Evolutionary conservation across 2,888 invertebrate species (phyloP), one percentile per base, ranked within the genome.

Genomic region (Euzophera pinguis): DNA sequence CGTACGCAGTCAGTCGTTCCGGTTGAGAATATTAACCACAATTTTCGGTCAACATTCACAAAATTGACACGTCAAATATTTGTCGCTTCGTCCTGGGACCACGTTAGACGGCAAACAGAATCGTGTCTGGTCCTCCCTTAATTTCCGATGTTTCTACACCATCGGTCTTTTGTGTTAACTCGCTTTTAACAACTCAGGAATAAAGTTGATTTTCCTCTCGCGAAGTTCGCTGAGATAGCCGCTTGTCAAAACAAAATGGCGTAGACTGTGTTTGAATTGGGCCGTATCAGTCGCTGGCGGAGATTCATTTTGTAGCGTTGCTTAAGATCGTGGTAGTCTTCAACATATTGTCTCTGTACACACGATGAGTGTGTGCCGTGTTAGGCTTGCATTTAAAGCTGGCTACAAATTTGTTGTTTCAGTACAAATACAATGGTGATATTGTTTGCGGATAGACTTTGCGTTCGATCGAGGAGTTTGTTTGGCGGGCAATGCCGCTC

Each of bases 61-160:
- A 89, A 90, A 90, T 90, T 90, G 91, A 90, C 91, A 90, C 90
- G 87, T 90, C 90, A 90, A 91, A 91, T 91, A 91, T 90, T 91
- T 90, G 91, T 89, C 85, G 85, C 89, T 89, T 87, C 84, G 88
- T 83, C 87, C 87, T 85, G 88, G 84, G 88, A 90, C 87, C 84
- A 88, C 88, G 88, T 85, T 88, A 85, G 82, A 87, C 79, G 76
- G 89, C 89, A 90, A 90, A 90, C 86, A 88, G 87, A 88, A 84
- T 82, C 87, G 87, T 84, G 89, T 88, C 89, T 88, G 86, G 87
- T 86, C 84, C 83, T 82, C 86, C 88, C 88, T 90, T 90, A 89
- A 90, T 90, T 89, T 89, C 87, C 87, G 84, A 88, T 87, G 89
- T 85, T 87, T 82, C 84, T 75, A 79, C 83, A 71, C 70, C 63